These are phyloP conservation scores for Tenebrio molitor DNA, from an alignment of 1,140 invertebrate species.

Conservation along the genomic window DNA sequence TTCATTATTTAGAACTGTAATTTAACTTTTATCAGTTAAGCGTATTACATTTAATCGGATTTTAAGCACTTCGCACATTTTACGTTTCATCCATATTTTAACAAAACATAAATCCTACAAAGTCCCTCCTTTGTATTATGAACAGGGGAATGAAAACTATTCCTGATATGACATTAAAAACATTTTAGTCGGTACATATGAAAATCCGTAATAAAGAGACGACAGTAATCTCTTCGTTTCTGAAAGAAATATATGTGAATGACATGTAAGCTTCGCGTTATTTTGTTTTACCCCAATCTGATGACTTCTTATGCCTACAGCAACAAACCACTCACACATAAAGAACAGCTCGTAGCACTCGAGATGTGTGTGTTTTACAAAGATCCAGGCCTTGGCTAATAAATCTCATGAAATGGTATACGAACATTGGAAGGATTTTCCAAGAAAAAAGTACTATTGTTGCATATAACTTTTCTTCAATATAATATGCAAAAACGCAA, in stretches of 20 bases:
- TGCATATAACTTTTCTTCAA: not conserved
- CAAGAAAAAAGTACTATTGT: not conserved
- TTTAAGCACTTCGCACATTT: conserved; percentile 28
- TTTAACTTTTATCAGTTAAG: conserved; percentile 38
- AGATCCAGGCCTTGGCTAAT: conserved; percentile 18
- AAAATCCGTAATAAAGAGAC: no score
- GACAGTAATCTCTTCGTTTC: not conserved
- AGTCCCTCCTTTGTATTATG: no score
- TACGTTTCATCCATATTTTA: conserved; percentile 15
- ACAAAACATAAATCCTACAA: conserved; percentile 6
- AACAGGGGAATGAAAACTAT: no score
- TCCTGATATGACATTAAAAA: no score
- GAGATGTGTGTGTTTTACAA: conserved; percentile 37
- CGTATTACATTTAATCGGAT: conserved; percentile 30
- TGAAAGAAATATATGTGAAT: conserved; percentile 25
- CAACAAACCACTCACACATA: conserved; percentile 38
- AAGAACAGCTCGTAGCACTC: conserved; percentile 39
- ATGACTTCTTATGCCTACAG: conserved; percentile 27
- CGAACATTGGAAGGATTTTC: conserved; percentile 5
- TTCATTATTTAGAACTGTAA: conserved; percentile 22
- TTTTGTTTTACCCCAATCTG: conserved; percentile 32
- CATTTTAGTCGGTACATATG: no score
- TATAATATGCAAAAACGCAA: conserved; percentile 7
- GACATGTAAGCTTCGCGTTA: conserved; percentile 31
- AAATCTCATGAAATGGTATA: conserved; percentile 29